Conservation (phyloP, 2,113 vertebrate species). For the Colaptes auratus region DNA sequence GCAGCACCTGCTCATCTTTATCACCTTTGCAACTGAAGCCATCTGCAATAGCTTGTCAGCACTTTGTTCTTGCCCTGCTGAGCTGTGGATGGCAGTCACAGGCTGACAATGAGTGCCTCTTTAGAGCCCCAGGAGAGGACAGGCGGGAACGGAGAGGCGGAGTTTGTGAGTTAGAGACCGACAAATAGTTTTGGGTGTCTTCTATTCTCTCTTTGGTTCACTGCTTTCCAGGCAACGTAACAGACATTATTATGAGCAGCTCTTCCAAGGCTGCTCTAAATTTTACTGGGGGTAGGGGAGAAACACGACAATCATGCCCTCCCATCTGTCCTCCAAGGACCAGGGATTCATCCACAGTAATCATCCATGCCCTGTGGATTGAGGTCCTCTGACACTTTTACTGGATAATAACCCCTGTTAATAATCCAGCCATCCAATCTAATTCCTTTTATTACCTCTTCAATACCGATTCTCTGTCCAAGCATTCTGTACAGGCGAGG, state of each 20-base stretch:
- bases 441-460: slow-evolving; percentile 39
- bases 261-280: slow-evolving; percentile 1
- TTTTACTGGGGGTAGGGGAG: not conserved
- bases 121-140: not conserved
- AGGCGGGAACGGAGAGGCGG: not conserved
- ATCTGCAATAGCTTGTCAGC: not conserved
- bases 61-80: not conserved
- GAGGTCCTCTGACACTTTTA: slow-evolving; percentile 28
- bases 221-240: not conserved
- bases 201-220: not conserved
- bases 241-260: not conserved
- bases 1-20: not conserved
- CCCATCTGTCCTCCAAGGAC: slow-evolving; percentile 9
- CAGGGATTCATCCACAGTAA: slow-evolving; percentile 27
- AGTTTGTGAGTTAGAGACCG: not conserved
- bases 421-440: slow-evolving; percentile 21
- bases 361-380: not conserved
- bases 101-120: not conserved
- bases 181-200: not conserved
- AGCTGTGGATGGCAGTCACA: not conserved
- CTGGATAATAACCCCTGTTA: slow-evolving; percentile 26
- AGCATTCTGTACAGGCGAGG: not conserved
- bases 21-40: not conserved
- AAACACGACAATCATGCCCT: not conserved
- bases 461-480: not conserved